Conservation (phyloP, 2,888 invertebrate species). For the Atherix ibis region DNA sequence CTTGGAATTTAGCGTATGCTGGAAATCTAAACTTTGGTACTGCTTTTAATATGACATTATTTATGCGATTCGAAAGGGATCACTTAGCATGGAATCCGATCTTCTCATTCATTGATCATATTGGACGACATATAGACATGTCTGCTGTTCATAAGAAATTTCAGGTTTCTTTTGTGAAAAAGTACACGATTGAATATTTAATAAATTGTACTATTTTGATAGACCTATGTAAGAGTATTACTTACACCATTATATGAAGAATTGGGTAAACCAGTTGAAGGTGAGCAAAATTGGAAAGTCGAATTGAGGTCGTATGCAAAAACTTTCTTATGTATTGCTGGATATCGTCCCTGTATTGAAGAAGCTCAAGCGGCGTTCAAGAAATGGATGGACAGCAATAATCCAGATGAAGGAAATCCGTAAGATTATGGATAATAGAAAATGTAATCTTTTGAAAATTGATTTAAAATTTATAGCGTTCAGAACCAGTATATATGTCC, state of each 20-base stretch:
- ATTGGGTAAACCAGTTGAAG: constrained; percentile 38
- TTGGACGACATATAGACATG: constrained; percentile 56
- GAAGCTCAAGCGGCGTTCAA: constrained; percentile 56
- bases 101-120: constrained; percentile 68
- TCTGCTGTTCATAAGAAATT: constrained; percentile 51
- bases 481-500: constrained; percentile 63
- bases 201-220: too few relatives aligned
- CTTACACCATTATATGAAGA: constrained; percentile 58
- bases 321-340: constrained; percentile 57
- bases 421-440: too few relatives aligned
- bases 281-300: constrained; percentile 49
- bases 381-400: constrained; percentile 57
- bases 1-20: constrained; percentile 63
- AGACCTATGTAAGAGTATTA: constrained; percentile 54
- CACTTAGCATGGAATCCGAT: constrained; percentile 70
- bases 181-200: neutral
- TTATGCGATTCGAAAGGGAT: constrained; percentile 54
- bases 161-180: constrained; percentile 48
- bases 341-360: constrained; percentile 59
- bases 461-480: constrained; percentile 42
- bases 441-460: constrained; percentile 5
- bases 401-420: constrained; percentile 69
- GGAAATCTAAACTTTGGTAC: constrained; percentile 59
- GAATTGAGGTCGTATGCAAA: constrained; percentile 52
- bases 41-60: constrained; percentile 65